Base-by-base conservation (phyloP, 2,797 vertebrate genomes). In the Schizopygopsis malacanthus region DNA sequence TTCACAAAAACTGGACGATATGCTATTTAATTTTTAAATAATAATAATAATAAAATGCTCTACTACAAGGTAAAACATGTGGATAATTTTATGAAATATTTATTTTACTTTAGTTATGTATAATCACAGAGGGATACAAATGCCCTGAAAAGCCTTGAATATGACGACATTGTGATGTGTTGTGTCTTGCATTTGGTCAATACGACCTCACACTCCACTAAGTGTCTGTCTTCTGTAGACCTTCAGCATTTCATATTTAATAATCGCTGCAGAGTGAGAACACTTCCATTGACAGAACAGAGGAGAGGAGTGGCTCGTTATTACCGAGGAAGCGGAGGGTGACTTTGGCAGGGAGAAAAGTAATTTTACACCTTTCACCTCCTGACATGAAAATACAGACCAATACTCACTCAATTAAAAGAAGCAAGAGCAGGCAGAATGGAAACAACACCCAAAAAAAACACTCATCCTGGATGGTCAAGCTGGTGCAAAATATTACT, bases 331-430 rank as follows among this genome's bases (percentile, higher is more conserved):
- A 86, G 82, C 72, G 50, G 81, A 88, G 67, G 28, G 71, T 72
- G 80, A 78, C 73, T 84, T 76, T 45, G 75, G 79, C 83, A 59
- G 78, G 20, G 88, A 52, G 56, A 93, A 91, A 94, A 89, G 90
- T 93, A 93, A 95, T 95, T 95, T 95, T 93, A 95, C 93, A 95
- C 93, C 89, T 84, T 85, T 91, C 92, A 92, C 89, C 91, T 91
- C 82, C 71, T 90, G 91, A 87, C 87, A 92, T 73, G 78, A 75
- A 80, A 83, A 81, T 41, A 82, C 71, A 76, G 86, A 47, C 50
- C 86, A 77, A 78, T 77, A 63, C 22, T 72, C 9, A 11, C n/a
- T 65, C 77, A 84, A 81, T 81, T 56, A 81, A 84, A 87, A 54
- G 71, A 80, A 52, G 45, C 22, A 6, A n/a, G 45, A 61, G 4